A percentile compares a stretch with the other conserved stretches of the same genome.
Evolutionary conservation across 2,888 invertebrate species (phyloP).

Genomic region (Camptogramma bilineatum): DNA sequence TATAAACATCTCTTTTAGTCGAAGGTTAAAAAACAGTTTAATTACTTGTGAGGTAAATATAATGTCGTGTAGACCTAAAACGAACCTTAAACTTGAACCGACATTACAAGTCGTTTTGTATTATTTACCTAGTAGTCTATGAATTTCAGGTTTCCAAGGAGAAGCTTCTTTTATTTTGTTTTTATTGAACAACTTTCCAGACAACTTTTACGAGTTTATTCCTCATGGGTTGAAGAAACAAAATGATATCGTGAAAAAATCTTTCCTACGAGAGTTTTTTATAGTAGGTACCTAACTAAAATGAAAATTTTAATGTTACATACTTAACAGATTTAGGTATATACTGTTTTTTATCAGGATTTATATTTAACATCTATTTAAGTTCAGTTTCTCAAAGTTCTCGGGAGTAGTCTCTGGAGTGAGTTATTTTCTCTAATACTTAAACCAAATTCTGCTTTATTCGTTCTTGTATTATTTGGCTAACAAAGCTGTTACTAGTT

Average conservation of each 20-base stretch:
- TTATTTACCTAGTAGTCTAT: not conserved
- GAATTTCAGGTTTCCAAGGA: not conserved
- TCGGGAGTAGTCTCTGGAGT: too few species aligned
- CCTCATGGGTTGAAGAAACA: not conserved
- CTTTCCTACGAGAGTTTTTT: not conserved
- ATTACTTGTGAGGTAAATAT: not conserved
- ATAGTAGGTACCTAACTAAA: not conserved
- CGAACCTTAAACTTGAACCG: not conserved
- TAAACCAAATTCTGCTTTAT: too few species aligned
- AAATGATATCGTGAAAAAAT: not conserved
- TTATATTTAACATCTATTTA: too few species aligned
- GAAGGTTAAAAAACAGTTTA: not conserved
- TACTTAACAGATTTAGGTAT: too few species aligned
- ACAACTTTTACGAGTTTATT: conserved; percentile 10
- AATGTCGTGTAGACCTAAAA: not conserved
- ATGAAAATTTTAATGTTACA: too few species aligned
- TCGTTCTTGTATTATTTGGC: too few species aligned
- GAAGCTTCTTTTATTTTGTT: conserved; percentile 8
- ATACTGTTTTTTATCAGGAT: too few species aligned
- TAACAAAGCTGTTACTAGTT: too few species aligned
- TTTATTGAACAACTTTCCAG: conserved; percentile 13
- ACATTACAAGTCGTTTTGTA: not conserved
- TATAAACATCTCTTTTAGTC: too few species aligned
- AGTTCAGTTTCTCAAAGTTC: too few species aligned
- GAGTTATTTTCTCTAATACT: too few species aligned